Conservation (phyloP, 64 coral and sea anemone species). For the Hydrozoanthus tunicans region DNA sequence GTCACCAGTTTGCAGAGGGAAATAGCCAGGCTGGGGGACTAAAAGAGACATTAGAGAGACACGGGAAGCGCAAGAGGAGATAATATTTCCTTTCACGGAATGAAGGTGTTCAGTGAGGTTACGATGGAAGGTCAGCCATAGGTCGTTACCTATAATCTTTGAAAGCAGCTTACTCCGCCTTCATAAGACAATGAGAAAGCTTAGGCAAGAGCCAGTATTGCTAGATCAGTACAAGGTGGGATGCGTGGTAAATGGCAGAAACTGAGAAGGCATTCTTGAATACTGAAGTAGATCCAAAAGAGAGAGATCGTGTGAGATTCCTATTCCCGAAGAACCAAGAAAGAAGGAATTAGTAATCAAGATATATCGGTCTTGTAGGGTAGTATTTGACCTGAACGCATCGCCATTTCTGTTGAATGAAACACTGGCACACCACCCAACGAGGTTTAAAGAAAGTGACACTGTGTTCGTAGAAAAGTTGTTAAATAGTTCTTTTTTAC, state of each 20-base stretch:
- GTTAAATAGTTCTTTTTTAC: not conserved
- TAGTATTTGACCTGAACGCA: constrained; percentile 2
- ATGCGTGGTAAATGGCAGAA: not conserved
- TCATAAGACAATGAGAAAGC: constrained; percentile 43
- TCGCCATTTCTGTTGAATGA: constrained; percentile 1
- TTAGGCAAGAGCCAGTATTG: not conserved
- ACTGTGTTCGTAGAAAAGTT: not conserved
- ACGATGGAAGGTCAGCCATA: constrained; percentile 33
- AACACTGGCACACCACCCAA: constrained; percentile 7
- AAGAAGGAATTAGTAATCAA: not conserved
- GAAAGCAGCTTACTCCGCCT: not conserved
- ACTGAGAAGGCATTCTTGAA: constrained; percentile 22
- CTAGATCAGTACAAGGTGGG: constrained; percentile 33
- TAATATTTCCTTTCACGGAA: constrained; percentile 30
- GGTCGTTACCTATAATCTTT: constrained; percentile 15
- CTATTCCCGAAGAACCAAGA: not conserved
- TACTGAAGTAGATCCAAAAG: not conserved
- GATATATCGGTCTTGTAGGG: constrained; percentile 15
- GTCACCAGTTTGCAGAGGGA: constrained; percentile 1
- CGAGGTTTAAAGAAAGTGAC: not conserved
- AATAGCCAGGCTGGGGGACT: not conserved
- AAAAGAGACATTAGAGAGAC: constrained; percentile 26
- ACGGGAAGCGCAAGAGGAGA: constrained; percentile 26
- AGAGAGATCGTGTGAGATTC: not conserved
- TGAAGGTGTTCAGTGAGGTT: constrained; percentile 25